Percentiles rank a stretch among this genome's conserved stretches.
phyloP scores from a whole-genome alignment of 2,113 vertebrate species.

The Rousettus leschenaultii region DNA sequence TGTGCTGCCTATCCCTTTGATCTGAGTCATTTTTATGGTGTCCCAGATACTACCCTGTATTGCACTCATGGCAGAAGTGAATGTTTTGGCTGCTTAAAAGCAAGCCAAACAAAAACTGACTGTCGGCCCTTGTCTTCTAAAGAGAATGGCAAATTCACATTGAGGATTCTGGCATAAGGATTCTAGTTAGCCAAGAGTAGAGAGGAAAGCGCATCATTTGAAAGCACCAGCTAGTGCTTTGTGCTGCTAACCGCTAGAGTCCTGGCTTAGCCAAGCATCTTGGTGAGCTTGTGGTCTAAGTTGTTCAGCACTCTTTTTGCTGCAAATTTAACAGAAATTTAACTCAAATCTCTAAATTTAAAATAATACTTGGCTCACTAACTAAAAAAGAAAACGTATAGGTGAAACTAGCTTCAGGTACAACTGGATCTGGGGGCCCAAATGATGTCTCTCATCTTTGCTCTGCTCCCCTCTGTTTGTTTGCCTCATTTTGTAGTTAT shows the following conservation, averaged over 20 bases:
- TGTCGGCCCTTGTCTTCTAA: neutral
- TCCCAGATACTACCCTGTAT: neutral
- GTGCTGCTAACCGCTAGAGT: neutral
- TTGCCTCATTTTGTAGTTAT: accelerated
- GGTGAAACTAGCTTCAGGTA: neutral
- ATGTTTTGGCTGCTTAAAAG: neutral
- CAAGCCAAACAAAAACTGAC: neutral
- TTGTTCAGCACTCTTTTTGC: neutral
- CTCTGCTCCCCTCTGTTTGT: neutral
- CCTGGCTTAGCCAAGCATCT: neutral
- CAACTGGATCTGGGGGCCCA: neutral
- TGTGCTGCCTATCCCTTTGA: neutral
- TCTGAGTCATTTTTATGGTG: neutral
- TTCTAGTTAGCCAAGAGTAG: neutral
- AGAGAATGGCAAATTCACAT: neutral
- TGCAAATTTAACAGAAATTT: neutral
- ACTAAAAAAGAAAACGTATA: neutral
- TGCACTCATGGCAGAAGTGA: neutral
- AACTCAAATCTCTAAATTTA: neutral
- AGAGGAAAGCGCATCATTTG: neutral
- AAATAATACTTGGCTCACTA: neutral
- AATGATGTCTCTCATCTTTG: accelerated
- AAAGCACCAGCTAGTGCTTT: neutral
- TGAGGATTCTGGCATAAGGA: neutral
- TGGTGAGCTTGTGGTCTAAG: neutral